Evolutionary conservation across 2,797 vertebrate genomes (phyloP), one percentile per base, ranked within the genome.

Genomic region (Tolypeutes matacus): DNA sequence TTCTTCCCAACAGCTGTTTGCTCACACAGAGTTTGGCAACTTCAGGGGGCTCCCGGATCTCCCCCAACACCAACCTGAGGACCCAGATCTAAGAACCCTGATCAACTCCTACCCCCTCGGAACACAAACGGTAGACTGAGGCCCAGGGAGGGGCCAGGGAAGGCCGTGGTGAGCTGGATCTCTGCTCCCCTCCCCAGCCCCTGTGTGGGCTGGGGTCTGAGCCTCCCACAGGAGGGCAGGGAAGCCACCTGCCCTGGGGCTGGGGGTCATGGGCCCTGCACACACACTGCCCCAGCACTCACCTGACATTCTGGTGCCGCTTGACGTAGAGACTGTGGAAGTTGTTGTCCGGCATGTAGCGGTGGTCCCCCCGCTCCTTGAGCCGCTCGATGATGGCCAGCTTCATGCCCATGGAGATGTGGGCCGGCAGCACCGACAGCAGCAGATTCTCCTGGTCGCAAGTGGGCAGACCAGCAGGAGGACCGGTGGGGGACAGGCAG

Each of bases 341-440:
- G 98, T 99, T 99, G 98, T 99, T 99, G 97, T 99, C 99, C 1
- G 99, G 99, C 95, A 99, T 98, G 75, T 99, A 98, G 60, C 98
- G 98, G 80, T 98, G 99, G 97, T 99, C 99, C 80, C 99, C 99
- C 0, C 98, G 99, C 96, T 99, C 99, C 97, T 99, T 99, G 36
- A 99, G 98, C 56, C 99, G 98, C 94, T 99, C 99, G 92, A 99
- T 99, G 98, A 99, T 99, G 76, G 99, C 98, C 96, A 99, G 97
- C 97, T 99, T 99, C 99, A 99, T 99, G 98, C 99, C 99, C 99
- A 99, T 99, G 94, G 99, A 99, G 94, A 99, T 99, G 97, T 99
- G 99, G 83, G 99, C 99, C 0, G 99, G 99, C 75, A 99, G 98
- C 92, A 99, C 99, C 0, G 99, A 99, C 95, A 99, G 99, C 96